phyloP scores from a whole-genome alignment of 2,113 vertebrate species.

The Campylorhamphus procurvoides region DNA sequence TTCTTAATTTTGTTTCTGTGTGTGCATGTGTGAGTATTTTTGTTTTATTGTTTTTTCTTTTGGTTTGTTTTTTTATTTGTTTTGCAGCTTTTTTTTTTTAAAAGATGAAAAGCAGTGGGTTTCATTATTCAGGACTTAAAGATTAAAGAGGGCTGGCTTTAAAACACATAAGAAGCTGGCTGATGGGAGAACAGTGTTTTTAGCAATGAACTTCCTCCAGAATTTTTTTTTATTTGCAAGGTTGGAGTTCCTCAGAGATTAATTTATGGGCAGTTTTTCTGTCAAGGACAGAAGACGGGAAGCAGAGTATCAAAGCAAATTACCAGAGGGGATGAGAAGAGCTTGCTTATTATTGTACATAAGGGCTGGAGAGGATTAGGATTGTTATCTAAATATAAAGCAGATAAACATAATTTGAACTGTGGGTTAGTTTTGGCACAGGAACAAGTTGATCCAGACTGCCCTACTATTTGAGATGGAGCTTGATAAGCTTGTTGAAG shows the following conservation, averaged over 20 bases:
- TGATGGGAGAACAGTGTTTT: not conserved
- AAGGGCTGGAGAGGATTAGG: not conserved
- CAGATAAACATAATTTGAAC: not conserved
- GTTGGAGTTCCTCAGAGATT: not conserved
- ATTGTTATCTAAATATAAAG: conserved; percentile 11
- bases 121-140: not conserved
- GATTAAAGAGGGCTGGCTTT: not conserved
- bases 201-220: not conserved
- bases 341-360: not conserved
- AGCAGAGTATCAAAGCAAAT: not conserved
- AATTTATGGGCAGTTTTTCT: not conserved
- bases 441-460: not conserved
- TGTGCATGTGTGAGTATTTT: not conserved
- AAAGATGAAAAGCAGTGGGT: not conserved
- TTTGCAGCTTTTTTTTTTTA: too few relatives aligned
- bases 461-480: not conserved
- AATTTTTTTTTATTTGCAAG: not conserved
- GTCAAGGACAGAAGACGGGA: not conserved
- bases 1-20: not conserved
- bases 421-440: not conserved
- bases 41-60: not conserved
- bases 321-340: not conserved
- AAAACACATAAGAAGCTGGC: not conserved
- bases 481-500: not conserved
- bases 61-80: not conserved